Conservation (phyloP, 2,113 vertebrate species). For the Sprattus sprattus region DNA sequence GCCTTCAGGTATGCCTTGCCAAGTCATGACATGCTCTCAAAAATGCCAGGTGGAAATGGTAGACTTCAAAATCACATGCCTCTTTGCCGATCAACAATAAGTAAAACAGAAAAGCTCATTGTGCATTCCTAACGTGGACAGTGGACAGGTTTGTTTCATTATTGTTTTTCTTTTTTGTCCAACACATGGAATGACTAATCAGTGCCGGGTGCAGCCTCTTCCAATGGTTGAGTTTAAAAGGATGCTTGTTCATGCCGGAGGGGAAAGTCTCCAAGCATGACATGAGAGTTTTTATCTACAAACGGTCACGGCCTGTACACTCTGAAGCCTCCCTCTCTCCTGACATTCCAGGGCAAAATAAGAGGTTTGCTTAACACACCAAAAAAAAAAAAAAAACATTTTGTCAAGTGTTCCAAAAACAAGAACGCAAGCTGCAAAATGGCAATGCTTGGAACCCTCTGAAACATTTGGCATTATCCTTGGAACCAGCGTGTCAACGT, state of each 20-base stretch:
- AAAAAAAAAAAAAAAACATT: neutral
- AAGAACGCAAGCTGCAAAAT: slow-evolving; percentile 22
- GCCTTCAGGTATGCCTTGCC: too few relatives aligned
- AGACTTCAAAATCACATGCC: too few relatives aligned
- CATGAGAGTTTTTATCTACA: slow-evolving; percentile 53
- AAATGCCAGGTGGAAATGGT: too few relatives aligned
- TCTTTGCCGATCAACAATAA: too few relatives aligned
- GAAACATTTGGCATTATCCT: neutral
- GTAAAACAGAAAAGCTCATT: neutral
- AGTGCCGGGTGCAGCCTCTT: neutral
- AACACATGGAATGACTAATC: neutral
- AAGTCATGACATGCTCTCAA: too few relatives aligned
- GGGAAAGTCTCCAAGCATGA: slow-evolving; percentile 12
- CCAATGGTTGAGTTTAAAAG: slow-evolving; percentile 5
- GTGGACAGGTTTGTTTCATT: neutral
- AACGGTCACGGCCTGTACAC: slow-evolving; percentile 46
- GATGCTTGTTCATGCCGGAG: neutral
- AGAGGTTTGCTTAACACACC: neutral
- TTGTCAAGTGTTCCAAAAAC: slow-evolving; percentile 25
- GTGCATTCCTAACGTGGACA: neutral
- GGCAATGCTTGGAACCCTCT: neutral
- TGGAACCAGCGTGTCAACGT: slow-evolving; percentile 60
- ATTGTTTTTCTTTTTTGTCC: too few relatives aligned
- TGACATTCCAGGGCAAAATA: neutral
- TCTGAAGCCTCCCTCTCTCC: neutral